Evolutionary conservation across 2,888 invertebrate species (phyloP), one percentile per base, ranked within the genome.

Genomic region (Leptinotarsa tumamoca): DNA sequence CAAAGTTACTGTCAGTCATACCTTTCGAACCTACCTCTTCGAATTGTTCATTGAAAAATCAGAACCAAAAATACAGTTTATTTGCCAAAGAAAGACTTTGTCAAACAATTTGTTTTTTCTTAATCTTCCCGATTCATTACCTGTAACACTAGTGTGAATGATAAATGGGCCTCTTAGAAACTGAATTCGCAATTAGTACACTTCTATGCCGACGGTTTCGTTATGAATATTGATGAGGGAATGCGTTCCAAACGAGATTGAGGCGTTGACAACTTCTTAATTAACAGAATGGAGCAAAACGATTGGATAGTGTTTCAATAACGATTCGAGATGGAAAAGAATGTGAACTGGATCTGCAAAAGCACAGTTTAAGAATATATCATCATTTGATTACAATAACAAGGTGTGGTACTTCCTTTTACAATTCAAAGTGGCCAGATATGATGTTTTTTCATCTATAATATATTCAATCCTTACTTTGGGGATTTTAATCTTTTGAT

Each of bases 211-310:
- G 17, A 43, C 33, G 43, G 33, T 63, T 27, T 17, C 10, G 15
- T 63, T 33, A 63, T 63, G 63, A 63, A 63, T 63, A 63, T 63
- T 63, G 63, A 63, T 63, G 13, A 17, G n/a, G 7, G 13, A 63
- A 63, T 33, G 33, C 27, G 63, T 63, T 63, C 4, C n/a, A 7
- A 23, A 27, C 10, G 43, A 15, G 21, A 61, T 61, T 27, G 1
- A 23, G 58, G 61, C 61, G 21, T 61, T 61, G 14, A 23, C 61
- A 27, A 27, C 61, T 21, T 23, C 27, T 27, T 27, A 15, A 43
- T 43, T 3, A 61, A 14, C 61, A 27, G 27, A 27, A 27, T 61
- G 23, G 21, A 27, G 27, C 61, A 21, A 61, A 61, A 61, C 21
- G 23, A 61, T 27, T 23, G 27, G 15, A 61, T 61, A 61, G 23